phyloP scores from a whole-genome alignment of 1,140 invertebrate species.

The Melitaea cinxia region DNA sequence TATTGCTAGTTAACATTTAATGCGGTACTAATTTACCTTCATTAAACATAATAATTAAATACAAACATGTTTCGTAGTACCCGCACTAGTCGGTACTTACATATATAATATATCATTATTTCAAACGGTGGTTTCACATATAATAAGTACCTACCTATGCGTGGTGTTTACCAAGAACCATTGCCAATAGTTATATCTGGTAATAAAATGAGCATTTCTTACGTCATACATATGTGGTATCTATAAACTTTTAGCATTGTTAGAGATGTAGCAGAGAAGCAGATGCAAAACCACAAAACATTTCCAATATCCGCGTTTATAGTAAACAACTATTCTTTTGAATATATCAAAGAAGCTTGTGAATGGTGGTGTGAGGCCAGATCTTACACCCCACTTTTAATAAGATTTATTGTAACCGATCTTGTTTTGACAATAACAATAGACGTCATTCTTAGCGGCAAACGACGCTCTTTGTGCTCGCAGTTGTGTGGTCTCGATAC shows the following conservation, averaged over 20 bases:
- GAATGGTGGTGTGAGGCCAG: constrained; percentile 65
- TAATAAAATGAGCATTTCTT: not conserved
- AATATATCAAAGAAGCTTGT: constrained; percentile 49
- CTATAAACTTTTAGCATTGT: constrained; percentile 21
- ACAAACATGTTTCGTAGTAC: no score
- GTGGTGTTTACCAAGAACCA: not conserved
- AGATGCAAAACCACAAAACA: constrained; percentile 63
- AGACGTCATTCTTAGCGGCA: constrained; percentile 55
- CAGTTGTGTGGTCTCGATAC: constrained; percentile 64
- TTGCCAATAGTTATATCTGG: not conserved
- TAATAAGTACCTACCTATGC: no score
- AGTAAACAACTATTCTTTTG: constrained; percentile 63
- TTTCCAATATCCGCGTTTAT: constrained; percentile 50
- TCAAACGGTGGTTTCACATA: no score
- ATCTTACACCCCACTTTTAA: constrained; percentile 51
- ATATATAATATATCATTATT: no score
- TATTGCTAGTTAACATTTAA: no score
- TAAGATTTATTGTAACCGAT: constrained; percentile 80
- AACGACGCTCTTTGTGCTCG: constrained; percentile 55
- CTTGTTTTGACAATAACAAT: constrained; percentile 77
- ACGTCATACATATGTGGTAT: constrained; percentile 10
- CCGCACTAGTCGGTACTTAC: no score
- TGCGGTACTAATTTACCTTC: no score
- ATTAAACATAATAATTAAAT: no score
- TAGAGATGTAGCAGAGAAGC: constrained; percentile 56